Evolutionary conservation across 2,113 vertebrate genomes (phyloP), one percentile per base, ranked within the genome.

Genomic region (Pseudorasbora parva): DNA sequence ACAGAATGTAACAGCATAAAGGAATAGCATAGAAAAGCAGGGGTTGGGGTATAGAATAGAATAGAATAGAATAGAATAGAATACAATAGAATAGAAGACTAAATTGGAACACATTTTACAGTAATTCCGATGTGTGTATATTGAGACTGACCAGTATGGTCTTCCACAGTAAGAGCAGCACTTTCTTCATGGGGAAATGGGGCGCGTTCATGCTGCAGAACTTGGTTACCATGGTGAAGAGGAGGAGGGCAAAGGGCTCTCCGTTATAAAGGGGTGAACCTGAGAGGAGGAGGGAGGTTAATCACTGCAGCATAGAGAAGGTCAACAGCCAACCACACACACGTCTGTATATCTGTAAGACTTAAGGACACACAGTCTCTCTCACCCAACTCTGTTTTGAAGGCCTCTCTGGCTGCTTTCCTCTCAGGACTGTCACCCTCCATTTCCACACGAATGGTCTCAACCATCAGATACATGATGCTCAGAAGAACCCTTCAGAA

Each of bases 181-280:
- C 97, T 89, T 99, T 99, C 93, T 97, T 99, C 95, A 99, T 97
- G 87, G 98, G 98, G 89, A 99, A 99, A 90, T 99, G 98, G 0
- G 98, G 97, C 7, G 97, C 96, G 0, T 96, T 95, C 89, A 98
- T 98, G 3, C 97, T 98, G 95, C 98, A 99, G 94, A 99, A 99
- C 88, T 98, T 99, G 91, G 96, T 97, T 76, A 98, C 96, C 97
- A 99, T 98, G 0, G 94, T 96, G 92, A 99, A 98, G 59, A 99
- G 97, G 82, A 98, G 93, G 75, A 98, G 94, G 37, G 96, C 95
- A 62, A 99, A 98, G 0, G 97, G 97, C 87, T 99, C 98, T 19
- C 97, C 96, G 0, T 95, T 90, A 89, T 96, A 96, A 74, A 95
- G 88, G 0, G 96, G 95, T 41, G 95, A 96, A 84, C 95, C 98